phyloP scores from a whole-genome alignment of 1,140 invertebrate genomes.

The Drosophila sp. region DNA sequence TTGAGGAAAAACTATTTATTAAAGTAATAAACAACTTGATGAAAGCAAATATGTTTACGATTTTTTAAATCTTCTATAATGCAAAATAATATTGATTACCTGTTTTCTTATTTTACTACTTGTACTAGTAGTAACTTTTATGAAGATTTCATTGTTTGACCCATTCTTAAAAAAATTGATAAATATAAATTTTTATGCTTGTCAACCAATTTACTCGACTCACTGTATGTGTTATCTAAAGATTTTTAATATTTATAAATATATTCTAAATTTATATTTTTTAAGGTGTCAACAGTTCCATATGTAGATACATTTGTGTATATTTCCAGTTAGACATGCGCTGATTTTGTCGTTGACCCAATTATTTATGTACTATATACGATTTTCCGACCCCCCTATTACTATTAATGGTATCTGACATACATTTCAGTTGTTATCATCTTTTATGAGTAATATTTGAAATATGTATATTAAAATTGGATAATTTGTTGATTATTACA shows the following conservation, averaged over 20 bases:
- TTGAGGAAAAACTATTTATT: too few species aligned
- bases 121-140: too few species aligned
- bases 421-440: slow-evolving; percentile 25
- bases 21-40: too few species aligned
- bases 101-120: too few species aligned
- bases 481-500: slow-evolving; percentile 19
- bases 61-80: too few species aligned
- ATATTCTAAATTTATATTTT: not conserved
- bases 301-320: slow-evolving; percentile 1
- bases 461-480: slow-evolving; percentile 11
- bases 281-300: not conserved
- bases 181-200: not conserved
- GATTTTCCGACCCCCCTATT: slow-evolving; percentile 1
- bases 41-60: too few species aligned
- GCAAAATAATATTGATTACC: too few species aligned
- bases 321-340: slow-evolving; percentile 67
- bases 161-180: too few species aligned
- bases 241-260: not conserved
- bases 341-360: slow-evolving; percentile 70
- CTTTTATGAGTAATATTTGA: not conserved
- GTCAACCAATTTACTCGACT: not conserved
- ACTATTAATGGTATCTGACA: slow-evolving; percentile 18
- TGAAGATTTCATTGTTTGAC: too few species aligned
- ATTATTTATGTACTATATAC: slow-evolving; percentile 49
- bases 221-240: not conserved